Base-by-base conservation (phyloP, 1,140 invertebrate species). In the Polypedilum vanderplanki region DNA sequence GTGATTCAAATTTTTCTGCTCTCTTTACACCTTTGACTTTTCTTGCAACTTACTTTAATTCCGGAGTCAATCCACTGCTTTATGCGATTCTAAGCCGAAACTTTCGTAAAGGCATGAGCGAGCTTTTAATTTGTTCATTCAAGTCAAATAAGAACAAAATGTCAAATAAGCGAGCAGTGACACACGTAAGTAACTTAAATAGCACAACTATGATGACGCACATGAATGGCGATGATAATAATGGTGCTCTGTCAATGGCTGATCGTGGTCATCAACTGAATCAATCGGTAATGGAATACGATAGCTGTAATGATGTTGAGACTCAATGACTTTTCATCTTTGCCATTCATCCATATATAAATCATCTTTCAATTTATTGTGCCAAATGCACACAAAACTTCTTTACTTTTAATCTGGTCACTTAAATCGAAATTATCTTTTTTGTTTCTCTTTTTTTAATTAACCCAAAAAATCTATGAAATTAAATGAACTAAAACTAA, bases 51-150 rank as follows among this genome's bases (percentile, higher is more conserved):
- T 95, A 93, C 79, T 89, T 91, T 81, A 94, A 95, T 85, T 93
- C 91, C 12, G 93, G 90, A 41, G 86, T 94, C 75, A 95, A 95
- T 83, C 93, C 93, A 1, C 83, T 95, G 65, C 85, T 95, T 4
- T 95, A 95, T 81, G 92, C 92, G 1, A 91, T 94, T 80, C 85
- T 95, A 67, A 94, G 92, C 0, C 88, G 90, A 74, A 91, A 91
- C 79, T 91, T 91, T 80, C 85, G 89, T 73, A 88, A 88, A 79
- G 88, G 88, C 5, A 90, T 90, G 89, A 83, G 86, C 46, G 89
- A 91, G 79, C 82, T 91, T 12, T 76, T 90, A 4, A 84, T 87
- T 73, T 90, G 89, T 79, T 83, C 84, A 4, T 80, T 81, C 77
- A 81, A 81, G 77, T 81, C 81, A 76, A 79, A 79, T 77, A 82